Evolutionary conservation across 2,113 vertebrate genomes (phyloP).

Genomic region (Nothocercus nigrocapillus): DNA sequence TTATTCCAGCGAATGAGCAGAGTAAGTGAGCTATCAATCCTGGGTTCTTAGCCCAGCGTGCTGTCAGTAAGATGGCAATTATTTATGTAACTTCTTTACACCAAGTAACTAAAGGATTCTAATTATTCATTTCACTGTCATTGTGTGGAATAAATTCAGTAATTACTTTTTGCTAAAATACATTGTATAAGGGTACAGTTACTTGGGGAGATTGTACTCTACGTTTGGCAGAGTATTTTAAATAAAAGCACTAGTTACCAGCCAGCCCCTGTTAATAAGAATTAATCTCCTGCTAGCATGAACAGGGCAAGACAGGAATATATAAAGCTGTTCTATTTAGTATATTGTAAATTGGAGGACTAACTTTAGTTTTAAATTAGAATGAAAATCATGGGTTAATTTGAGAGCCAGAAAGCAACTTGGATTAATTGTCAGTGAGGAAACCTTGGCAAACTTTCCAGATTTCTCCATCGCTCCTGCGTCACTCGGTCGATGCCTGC

Average conservation of each 20-base stretch:
- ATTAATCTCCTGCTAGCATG: not conserved
- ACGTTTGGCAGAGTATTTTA: not conserved
- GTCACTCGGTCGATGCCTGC: not conserved
- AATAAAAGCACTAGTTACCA: not conserved
- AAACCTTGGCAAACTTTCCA: not conserved
- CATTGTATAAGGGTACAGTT: accelerated
- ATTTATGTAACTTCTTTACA: conserved; percentile 36
- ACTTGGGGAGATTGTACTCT: not conserved
- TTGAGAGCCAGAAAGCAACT: not conserved
- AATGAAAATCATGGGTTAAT: not conserved
- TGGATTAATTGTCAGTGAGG: not conserved
- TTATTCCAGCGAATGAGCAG: conserved; percentile 8
- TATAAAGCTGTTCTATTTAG: not conserved
- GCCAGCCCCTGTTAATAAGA: not conserved
- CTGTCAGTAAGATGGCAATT: conserved; percentile 40
- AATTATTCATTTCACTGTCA: not conserved
- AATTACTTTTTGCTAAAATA: not conserved
- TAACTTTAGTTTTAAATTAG: not conserved
- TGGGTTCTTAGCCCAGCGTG: conserved; percentile 12
- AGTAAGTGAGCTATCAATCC: conserved; percentile 12
- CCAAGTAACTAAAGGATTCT: not conserved
- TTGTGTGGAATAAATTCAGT: not conserved
- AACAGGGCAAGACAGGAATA: accelerated
- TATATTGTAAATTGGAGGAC: not conserved
- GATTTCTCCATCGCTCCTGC: not conserved